A percentile compares a stretch with the other conserved stretches of the same genome.
Evolutionary conservation across 2,113 vertebrate genomes (phyloP).

Genomic region (Turdus rufiventris): DNA sequence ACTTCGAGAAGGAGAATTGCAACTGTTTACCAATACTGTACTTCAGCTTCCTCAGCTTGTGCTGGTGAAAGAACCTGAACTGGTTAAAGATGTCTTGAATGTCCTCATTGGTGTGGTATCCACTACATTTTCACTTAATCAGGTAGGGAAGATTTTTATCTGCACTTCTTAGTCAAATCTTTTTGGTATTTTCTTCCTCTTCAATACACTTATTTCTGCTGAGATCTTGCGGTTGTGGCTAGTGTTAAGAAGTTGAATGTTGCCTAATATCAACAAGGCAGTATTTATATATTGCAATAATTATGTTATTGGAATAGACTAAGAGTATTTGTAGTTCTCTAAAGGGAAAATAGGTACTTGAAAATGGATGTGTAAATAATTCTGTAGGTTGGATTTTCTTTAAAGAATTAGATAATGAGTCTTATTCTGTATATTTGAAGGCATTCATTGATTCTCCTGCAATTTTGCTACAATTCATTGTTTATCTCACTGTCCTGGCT

Average conservation of each 20-base stretch:
- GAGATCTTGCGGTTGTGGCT: neutral
- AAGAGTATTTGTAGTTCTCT: neutral
- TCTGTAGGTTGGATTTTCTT: neutral
- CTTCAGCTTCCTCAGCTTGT: constrained; percentile 76
- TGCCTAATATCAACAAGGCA: neutral
- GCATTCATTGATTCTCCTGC: neutral
- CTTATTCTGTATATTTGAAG: neutral
- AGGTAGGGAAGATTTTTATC: constrained; percentile 62
- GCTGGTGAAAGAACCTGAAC: constrained; percentile 81
- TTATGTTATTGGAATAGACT: neutral
- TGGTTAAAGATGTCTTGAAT: constrained; percentile 91
- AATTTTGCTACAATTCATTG: neutral
- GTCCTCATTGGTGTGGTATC: constrained; percentile 93
- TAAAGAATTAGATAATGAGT: neutral
- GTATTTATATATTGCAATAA: neutral
- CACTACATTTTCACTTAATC: constrained; percentile 86
- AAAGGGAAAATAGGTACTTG: neutral
- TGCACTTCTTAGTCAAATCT: rapidly evolving
- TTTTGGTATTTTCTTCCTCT: neutral
- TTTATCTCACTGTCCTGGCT: neutral
- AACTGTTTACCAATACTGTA: constrained; percentile 74
- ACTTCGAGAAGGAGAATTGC: constrained; percentile 84
- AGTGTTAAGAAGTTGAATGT: neutral
- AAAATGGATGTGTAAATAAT: neutral
- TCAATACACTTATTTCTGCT: neutral